Evolutionary conservation across 2,113 vertebrate species (phyloP).

Genomic region (Mastomys natalensis): DNA sequence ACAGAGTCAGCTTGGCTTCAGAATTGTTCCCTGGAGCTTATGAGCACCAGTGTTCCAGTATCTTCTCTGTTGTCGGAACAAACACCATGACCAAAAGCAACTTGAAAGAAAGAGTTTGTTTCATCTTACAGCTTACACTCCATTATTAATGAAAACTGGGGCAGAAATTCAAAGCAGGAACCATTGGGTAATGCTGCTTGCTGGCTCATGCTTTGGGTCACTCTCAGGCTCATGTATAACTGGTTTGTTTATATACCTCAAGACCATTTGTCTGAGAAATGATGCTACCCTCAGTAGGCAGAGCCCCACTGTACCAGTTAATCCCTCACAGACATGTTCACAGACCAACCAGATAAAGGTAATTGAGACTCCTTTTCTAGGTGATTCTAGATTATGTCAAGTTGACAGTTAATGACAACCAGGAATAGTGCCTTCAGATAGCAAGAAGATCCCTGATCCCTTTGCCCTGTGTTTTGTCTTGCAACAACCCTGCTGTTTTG

Average conservation of each 20-base stretch:
- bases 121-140: neutral
- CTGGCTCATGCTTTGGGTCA: neutral
- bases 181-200: neutral
- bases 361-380: neutral
- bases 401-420: neutral
- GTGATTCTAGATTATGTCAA: neutral
- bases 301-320: neutral
- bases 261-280: neutral
- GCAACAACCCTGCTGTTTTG: neutral
- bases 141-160: neutral
- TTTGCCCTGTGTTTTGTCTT: neutral
- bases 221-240: neutral
- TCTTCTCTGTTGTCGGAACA: neutral
- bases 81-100: neutral
- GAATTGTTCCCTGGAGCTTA: conserved; percentile 14
- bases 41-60: neutral
- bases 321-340: neutral
- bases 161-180: neutral
- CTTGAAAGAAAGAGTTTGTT: neutral
- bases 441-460: neutral
- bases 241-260: neutral
- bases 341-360: neutral
- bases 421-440: neutral
- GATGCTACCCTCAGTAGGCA: neutral
- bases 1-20: neutral